Base-by-base conservation (phyloP, 1,140 invertebrate species). In the Drosophila rhopaloa region DNA sequence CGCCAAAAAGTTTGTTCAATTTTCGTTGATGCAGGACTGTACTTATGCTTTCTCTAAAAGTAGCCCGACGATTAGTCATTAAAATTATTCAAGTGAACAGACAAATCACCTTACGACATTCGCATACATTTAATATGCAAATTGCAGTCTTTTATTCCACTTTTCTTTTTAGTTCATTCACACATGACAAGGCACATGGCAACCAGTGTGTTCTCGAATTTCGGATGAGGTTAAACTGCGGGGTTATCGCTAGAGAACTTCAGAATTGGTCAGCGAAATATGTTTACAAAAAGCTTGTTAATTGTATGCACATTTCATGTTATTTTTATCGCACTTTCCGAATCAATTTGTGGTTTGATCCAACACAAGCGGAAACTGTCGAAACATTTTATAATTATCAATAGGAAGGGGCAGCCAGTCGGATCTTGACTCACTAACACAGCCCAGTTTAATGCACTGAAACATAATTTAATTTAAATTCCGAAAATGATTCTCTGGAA, bases 51-150 rank as follows among this genome's bases (percentile, higher is more conserved):
- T n/a, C 16, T 10, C 43, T 11, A 2, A 29, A 38, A 58, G 38
- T 11, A 55, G 10, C 10, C 9, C 29, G 27, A 16, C 19, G 29
- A 32, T 56, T 65, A 14, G 41, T 40, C 61, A 76, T 59, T 76
- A 67, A 67, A 58, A 19, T 43, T 37, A 59, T 24, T 50, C 32
- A n/a, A 35, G 43, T 38, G 8, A 40, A 7, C 41, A 32, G 66
- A 53, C 35, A 41, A 62, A 61, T 66, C 72, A 76, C 73, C 73
- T 58, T 54, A 67, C 43, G 73, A 67, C 72, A 67, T 43, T 44
- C 58, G 84, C 70, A 88, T 88, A 84, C 29, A 88, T 89, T 88
- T 56, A 1, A 51, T 78, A 88, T 88, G 79, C 58, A 78, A 88
- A 89, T 88, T 58, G 4, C 41, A 63, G 43, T 32, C 61, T 44